Conservation (phyloP, 2,888 invertebrate genomes). For the Phaedon cochleariae region DNA sequence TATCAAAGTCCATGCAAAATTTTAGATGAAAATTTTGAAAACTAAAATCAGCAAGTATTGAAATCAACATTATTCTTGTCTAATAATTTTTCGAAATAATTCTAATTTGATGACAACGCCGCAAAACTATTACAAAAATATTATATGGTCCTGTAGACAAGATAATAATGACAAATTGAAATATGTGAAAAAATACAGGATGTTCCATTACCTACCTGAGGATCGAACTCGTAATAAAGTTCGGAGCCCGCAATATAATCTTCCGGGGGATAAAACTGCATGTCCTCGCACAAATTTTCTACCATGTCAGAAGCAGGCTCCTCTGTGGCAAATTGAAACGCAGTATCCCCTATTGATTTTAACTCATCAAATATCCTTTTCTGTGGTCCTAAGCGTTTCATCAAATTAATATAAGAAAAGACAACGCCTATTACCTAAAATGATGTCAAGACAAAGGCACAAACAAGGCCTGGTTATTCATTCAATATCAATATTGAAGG, state of each 20-base stretch:
- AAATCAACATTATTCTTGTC: no score
- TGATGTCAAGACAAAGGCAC: neutral
- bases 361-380: constrained; percentile 77
- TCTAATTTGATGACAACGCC: no score
- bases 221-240: constrained; percentile 80
- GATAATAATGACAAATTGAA: no score
- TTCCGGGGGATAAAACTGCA: constrained; percentile 81
- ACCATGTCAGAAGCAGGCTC: constrained; percentile 79
- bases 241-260: constrained; percentile 82
- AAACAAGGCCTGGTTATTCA: neutral
- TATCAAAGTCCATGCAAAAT: no score
- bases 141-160: no score
- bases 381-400: constrained; percentile 73
- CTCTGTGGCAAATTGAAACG: constrained; percentile 77
- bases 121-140: no score
- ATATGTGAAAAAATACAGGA: no score
- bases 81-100: no score
- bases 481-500: neutral
- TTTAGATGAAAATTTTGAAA: no score
- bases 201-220: constrained; percentile 67
- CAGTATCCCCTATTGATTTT: constrained; percentile 77
- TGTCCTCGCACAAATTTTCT: constrained; percentile 76
- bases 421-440: constrained; percentile 77
- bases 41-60: no score
- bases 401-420: constrained; percentile 81